Conservation (phyloP, 2,888 invertebrate genomes). For the Hirudinaria manillensis region DNA sequence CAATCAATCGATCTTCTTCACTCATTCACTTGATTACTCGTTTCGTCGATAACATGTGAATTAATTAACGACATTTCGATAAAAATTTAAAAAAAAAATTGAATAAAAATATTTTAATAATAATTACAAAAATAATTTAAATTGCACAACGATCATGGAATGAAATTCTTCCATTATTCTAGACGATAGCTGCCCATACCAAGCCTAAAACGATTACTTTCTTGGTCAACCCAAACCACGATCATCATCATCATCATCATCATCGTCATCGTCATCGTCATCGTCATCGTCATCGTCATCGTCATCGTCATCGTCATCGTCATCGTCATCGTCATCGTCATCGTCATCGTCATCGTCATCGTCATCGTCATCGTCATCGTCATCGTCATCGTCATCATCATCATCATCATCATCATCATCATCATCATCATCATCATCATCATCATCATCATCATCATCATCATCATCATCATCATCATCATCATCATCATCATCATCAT, state of each 20-base stretch:
- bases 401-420: constrained; percentile 33
- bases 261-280: constrained; percentile 39
- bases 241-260: constrained; percentile 24
- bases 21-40: too few relatives aligned
- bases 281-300: constrained; percentile 37
- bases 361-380: constrained; percentile 38
- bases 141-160: too few relatives aligned
- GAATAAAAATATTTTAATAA: too few relatives aligned
- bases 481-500: constrained; percentile 40
- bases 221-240: not conserved
- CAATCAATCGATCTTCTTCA: too few relatives aligned
- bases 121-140: too few relatives aligned
- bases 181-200: too few relatives aligned
- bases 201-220: too few relatives aligned
- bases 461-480: constrained; percentile 39
- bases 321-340: constrained; percentile 37
- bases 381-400: constrained; percentile 33
- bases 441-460: constrained; percentile 39
- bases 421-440: constrained; percentile 37
- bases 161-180: too few relatives aligned
- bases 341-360: constrained; percentile 39
- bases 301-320: constrained; percentile 18
- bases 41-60: too few relatives aligned
- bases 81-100: too few relatives aligned
- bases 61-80: too few relatives aligned